A percentile compares a stretch with the other conserved stretches of the same genome.
Conservation (phyloP, 2,113 vertebrate genomes). For the Sinocyclocheilus rhinocerous region DNA sequence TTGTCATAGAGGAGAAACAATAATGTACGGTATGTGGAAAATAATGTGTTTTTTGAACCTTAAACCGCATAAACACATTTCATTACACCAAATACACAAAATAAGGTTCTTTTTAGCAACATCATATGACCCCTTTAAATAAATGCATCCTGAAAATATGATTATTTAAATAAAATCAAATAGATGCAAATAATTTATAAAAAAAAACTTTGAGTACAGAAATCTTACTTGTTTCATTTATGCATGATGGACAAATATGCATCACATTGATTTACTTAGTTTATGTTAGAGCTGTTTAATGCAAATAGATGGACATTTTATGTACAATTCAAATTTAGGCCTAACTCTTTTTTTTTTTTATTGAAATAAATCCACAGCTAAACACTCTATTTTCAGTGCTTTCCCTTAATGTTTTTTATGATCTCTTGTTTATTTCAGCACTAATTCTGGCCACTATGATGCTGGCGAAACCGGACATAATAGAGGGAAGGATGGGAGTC, state of each 20-base stretch:
- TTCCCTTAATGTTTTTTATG: neutral
- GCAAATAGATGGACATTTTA: neutral
- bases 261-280: neutral
- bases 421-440: slow-evolving; percentile 66
- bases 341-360: neutral
- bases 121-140: too few relatives aligned
- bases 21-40: too few relatives aligned
- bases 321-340: neutral
- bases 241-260: too few relatives aligned
- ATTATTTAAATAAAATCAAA: neutral
- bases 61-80: too few relatives aligned
- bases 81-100: too few relatives aligned
- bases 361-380: neutral
- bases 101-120: too few relatives aligned
- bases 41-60: too few relatives aligned
- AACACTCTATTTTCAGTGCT: neutral
- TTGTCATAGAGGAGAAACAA: too few relatives aligned
- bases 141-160: neutral
- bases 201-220: too few relatives aligned
- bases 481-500: slow-evolving; percentile 64
- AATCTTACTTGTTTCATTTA: too few relatives aligned
- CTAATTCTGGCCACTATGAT: slow-evolving; percentile 73
- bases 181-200: neutral
- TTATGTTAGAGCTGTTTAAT: neutral
- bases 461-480: slow-evolving; percentile 60